Percentiles rank a stretch among this genome's conserved stretches.
Conservation (phyloP, 2,888 invertebrate species). For the Esperia sulphurella region DNA sequence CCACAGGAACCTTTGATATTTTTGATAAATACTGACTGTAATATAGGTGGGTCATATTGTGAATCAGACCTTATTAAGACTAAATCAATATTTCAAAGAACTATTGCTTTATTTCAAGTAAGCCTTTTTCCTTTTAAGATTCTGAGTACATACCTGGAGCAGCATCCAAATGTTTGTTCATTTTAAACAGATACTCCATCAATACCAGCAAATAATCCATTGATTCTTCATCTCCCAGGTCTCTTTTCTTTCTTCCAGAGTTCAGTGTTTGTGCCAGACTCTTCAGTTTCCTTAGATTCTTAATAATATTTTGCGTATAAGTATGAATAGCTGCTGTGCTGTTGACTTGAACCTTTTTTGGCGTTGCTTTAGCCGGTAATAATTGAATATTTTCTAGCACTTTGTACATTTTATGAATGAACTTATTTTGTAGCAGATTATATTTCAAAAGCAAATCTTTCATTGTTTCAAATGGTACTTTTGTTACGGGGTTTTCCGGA, state of each 20-base stretch:
- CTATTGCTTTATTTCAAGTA: too few species aligned
- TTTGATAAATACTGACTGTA: too few species aligned
- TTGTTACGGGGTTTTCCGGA: slow-evolving; percentile 12
- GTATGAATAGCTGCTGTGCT: slow-evolving; percentile 30
- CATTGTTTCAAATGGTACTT: slow-evolving; percentile 30
- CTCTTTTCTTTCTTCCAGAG: slow-evolving; percentile 39
- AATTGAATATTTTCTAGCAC: slow-evolving; percentile 19
- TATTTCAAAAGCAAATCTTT: slow-evolving; percentile 42
- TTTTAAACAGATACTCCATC: slow-evolving; percentile 59
- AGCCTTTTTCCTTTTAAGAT: too few species aligned
- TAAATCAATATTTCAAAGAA: too few species aligned
- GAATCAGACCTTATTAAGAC: too few species aligned
- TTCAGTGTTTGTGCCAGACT: slow-evolving; percentile 38
- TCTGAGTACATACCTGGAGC: slow-evolving; percentile 38
- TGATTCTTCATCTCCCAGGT: slow-evolving; percentile 36
- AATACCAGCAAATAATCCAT: slow-evolving; percentile 55
- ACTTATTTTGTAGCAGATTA: slow-evolving; percentile 50
- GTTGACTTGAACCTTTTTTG: slow-evolving; percentile 3
- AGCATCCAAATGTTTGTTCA: slow-evolving; percentile 31
- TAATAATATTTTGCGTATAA: slow-evolving; percentile 47
- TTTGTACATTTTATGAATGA: slow-evolving; percentile 49
- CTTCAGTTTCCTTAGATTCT: slow-evolving; percentile 52
- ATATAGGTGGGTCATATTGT: too few species aligned
- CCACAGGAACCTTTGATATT: too few species aligned
- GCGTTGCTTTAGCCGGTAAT: slow-evolving; percentile 12